Evolutionary conservation across 1,140 invertebrate genomes (phyloP).

Genomic region (Trichonephila clavata): DNA sequence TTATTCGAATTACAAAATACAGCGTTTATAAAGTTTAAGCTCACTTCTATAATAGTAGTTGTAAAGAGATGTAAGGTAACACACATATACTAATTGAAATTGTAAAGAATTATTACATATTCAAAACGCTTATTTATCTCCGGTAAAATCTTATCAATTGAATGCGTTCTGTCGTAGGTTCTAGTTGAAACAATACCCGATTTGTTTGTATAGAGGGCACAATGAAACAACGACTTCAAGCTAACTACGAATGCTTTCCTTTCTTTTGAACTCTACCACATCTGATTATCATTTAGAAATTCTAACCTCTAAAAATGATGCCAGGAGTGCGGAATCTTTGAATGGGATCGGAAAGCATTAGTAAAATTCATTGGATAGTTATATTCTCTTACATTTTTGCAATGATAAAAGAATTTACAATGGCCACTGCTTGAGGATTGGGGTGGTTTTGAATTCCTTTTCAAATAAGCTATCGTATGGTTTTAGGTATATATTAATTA

Average conservation of each 20-base stretch:
- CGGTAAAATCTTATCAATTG: slow-evolving; percentile 24
- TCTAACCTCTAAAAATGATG: slow-evolving; percentile 21
- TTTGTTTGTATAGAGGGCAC: slow-evolving; percentile 11
- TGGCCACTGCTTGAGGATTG: not conserved
- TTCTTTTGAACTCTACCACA: not conserved
- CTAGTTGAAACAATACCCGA: slow-evolving; percentile 11
- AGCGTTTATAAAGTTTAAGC: not conserved
- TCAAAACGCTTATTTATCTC: slow-evolving; percentile 23
- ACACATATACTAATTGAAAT: slow-evolving; percentile 18
- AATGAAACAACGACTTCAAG: not conserved
- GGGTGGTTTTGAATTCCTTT: not conserved
- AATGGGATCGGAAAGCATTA: not conserved
- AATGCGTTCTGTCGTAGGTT: not conserved
- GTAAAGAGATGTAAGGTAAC: not conserved
- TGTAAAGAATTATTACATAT: not conserved
- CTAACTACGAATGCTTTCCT: not conserved
- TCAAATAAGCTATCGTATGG: not conserved
- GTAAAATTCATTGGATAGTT: not conserved
- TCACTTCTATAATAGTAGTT: not conserved
- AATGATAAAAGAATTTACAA: not conserved
- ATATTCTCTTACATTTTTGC: not conserved
- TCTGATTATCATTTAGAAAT: slow-evolving; percentile 30
- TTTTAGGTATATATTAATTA: not conserved
- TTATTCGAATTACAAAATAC: slow-evolving; percentile 4
- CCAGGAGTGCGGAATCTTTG: not conserved